Evolutionary conservation across 2,888 invertebrate genomes (phyloP).

Genomic region (Oligia strigilis): DNA sequence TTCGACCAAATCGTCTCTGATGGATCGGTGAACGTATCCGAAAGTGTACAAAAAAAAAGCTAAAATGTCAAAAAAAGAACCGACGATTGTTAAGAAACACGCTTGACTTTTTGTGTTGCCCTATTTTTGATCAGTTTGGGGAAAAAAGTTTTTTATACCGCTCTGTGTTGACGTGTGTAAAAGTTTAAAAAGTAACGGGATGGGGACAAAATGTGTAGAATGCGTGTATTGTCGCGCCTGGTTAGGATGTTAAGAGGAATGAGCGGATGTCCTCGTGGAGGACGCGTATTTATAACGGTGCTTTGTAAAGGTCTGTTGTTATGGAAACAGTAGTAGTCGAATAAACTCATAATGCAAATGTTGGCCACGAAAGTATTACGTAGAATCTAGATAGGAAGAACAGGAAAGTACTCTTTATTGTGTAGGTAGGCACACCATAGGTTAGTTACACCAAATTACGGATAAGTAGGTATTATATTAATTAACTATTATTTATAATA

Average conservation of each 20-base stretch:
- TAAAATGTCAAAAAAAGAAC: conserved; percentile 77
- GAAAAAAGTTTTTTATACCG: conserved; percentile 54
- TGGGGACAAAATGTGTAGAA: conserved; percentile 50
- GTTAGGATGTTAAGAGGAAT: conserved; percentile 50
- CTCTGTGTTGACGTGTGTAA: conserved; percentile 57
- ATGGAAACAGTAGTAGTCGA: not conserved
- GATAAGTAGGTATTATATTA: too few species aligned
- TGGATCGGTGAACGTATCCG: conserved; percentile 77
- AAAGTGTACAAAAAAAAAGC: conserved; percentile 66
- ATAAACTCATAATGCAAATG: too few species aligned
- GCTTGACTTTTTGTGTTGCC: conserved; percentile 73
- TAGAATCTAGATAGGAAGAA: too few species aligned
- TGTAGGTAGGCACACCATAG: too few species aligned
- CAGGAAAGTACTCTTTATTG: too few species aligned
- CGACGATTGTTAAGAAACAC: conserved; percentile 78
- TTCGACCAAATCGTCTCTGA: conserved; percentile 79
- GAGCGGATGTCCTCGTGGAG: conserved; percentile 56
- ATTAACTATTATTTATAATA: too few species aligned
- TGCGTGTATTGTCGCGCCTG: conserved; percentile 54
- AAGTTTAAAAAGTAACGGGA: conserved; percentile 63
- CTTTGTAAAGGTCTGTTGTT: not conserved
- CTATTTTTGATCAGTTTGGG: conserved; percentile 71
- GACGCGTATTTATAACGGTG: conserved; percentile 37
- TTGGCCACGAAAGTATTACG: not conserved
- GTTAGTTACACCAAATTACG: too few species aligned